Evolutionary conservation across 2,888 invertebrate species (phyloP).

Genomic region (Cybosia mesomella): DNA sequence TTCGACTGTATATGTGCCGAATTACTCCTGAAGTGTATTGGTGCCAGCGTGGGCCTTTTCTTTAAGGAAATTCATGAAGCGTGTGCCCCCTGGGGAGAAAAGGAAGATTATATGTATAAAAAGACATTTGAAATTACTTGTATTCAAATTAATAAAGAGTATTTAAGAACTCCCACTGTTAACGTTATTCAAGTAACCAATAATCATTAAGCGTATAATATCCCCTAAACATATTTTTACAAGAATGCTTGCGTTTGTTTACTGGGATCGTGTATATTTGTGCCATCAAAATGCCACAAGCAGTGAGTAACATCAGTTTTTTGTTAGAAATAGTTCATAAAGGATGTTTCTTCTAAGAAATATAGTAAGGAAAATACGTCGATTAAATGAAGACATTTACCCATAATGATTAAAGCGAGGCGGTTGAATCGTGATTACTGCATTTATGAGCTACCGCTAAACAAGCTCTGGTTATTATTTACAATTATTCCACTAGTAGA

Average conservation of each 20-base stretch:
- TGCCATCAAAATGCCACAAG: background rate
- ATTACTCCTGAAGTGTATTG: too few species aligned
- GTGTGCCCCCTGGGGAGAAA: too few species aligned
- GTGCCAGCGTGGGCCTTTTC: too few species aligned
- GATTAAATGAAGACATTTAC: slow-evolving; percentile 10
- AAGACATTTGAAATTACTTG: too few species aligned
- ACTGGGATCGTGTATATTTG: background rate
- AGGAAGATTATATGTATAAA: too few species aligned
- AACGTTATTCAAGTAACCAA: background rate
- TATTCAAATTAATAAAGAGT: too few species aligned
- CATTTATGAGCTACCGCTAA: slow-evolving; percentile 10
- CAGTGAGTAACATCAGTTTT: background rate
- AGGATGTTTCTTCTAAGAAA: slow-evolving; percentile 1
- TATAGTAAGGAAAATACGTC: slow-evolving; percentile 18
- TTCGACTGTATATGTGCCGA: too few species aligned
- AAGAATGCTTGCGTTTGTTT: too few species aligned
- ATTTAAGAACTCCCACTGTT: too few species aligned
- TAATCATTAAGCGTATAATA: too few species aligned
- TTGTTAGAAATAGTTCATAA: background rate
- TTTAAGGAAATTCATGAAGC: too few species aligned
- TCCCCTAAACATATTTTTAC: too few species aligned
- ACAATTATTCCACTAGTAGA: slow-evolving; percentile 15
- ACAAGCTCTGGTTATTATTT: slow-evolving; percentile 12
- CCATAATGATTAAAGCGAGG: slow-evolving; percentile 16
- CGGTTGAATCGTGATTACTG: slow-evolving; percentile 18